These are phyloP conservation scores for Teleogryllus occipitalis DNA, from an alignment of 1,140 invertebrate species.

Conservation along the genomic window DNA sequence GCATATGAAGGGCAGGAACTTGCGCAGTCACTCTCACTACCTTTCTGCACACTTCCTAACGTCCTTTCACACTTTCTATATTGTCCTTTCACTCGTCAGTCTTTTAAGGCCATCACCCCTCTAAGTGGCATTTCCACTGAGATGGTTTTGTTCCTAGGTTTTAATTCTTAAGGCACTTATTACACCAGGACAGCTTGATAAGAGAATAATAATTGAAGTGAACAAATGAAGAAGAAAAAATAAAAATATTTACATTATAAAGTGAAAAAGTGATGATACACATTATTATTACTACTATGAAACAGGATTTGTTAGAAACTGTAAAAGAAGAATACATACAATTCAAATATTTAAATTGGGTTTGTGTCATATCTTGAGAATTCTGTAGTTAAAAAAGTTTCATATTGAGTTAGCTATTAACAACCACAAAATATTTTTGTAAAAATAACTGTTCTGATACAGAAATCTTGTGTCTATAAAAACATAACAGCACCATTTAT, in stretches of 20 bases:
- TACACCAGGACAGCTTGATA: background rate
- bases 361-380: no score
- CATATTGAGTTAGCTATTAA: no score
- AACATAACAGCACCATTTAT: background rate
- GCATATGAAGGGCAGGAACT: background rate
- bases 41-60: background rate
- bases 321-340: background rate
- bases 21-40: background rate
- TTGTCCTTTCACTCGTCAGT: background rate
- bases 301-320: background rate
- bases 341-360: background rate
- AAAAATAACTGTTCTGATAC: background rate
- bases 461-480: background rate
- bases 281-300: background rate
- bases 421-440: background rate
- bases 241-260: background rate
- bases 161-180: background rate
- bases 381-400: no score
- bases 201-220: no score
- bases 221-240: background rate
- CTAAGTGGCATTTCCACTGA: background rate
- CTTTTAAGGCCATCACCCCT: background rate
- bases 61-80: background rate
- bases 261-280: background rate
- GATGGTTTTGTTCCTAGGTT: background rate